phyloP scores from a whole-genome alignment of 2,113 vertebrate species.

The Sula dactylatra region DNA sequence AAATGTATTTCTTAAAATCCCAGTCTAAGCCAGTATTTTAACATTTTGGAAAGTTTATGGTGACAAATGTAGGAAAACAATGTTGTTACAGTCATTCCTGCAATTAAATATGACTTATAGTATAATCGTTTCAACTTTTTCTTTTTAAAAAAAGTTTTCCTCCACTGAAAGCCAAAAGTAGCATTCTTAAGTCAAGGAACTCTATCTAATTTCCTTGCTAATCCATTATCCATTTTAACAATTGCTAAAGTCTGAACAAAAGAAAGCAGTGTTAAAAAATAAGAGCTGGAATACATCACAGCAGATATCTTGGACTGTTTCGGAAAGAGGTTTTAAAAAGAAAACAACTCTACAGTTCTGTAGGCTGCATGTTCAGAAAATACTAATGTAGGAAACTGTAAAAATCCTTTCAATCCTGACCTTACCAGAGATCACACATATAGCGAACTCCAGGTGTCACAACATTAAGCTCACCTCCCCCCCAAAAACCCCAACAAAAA shows the following conservation, averaged over 20 bases:
- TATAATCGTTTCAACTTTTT: background rate
- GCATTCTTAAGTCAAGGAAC: constrained; percentile 25
- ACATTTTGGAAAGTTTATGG: constrained; percentile 42
- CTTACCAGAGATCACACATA: background rate
- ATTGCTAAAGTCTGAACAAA: background rate
- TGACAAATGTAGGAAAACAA: constrained; percentile 69
- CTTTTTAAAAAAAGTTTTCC: background rate
- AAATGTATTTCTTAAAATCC: constrained; percentile 45
- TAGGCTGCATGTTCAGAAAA: background rate
- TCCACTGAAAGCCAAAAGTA: constrained; percentile 63
- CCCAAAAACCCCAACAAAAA: background rate
- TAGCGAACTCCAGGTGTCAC: background rate
- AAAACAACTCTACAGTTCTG: background rate
- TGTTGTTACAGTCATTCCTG: constrained; percentile 65
- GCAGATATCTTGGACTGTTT: background rate
- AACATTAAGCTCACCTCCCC: background rate
- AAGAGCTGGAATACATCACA: background rate
- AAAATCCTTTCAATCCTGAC: background rate
- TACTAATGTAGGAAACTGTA: background rate
- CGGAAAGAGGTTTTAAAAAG: background rate
- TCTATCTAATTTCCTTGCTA: background rate
- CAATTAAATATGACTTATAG: constrained; percentile 48
- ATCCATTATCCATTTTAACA: background rate
- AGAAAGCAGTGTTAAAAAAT: background rate
- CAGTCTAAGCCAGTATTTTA: constrained; percentile 56